These are phyloP conservation scores for Pegea sp. DNA, from an alignment of 23 tunicate species.

Conservation along the genomic window DNA sequence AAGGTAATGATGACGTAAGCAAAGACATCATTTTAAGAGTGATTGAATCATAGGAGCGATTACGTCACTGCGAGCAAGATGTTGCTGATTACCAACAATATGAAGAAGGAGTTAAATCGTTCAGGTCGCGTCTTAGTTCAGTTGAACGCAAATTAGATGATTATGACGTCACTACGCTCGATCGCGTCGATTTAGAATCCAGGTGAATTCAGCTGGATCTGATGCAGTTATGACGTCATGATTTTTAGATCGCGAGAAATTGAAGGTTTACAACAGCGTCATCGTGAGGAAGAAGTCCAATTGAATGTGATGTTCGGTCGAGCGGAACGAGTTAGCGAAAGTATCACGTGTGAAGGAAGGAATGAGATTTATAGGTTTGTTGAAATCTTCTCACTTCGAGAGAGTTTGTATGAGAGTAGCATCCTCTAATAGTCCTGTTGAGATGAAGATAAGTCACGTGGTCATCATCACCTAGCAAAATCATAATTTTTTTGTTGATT, in stretches of 20 bases:
- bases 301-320: constrained; percentile 45
- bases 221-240: not conserved
- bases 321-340: constrained; percentile 42
- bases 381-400: not conserved
- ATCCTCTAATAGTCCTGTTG: not conserved
- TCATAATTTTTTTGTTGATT: not conserved
- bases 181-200: constrained; percentile 15
- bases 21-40: not conserved
- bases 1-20: constrained; percentile 18
- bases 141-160: constrained; percentile 18
- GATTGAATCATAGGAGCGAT: constrained; percentile 27
- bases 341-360: constrained; percentile 14
- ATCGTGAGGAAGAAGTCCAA: constrained; percentile 67
- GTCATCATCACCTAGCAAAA: not conserved
- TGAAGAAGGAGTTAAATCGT: constrained; percentile 18
- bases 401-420: not conserved
- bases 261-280: constrained; percentile 5
- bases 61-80: constrained; percentile 41
- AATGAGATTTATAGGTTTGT: constrained; percentile 21
- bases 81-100: constrained; percentile 31
- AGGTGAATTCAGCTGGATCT: too few relatives aligned
- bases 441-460: not conserved
- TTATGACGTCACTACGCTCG: constrained; percentile 12
- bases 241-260: constrained; percentile 12
- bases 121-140: constrained; percentile 16